A percentile compares a stretch with the other conserved stretches of the same genome.
Conservation (phyloP, 2,888 invertebrate species). For the Eilema sororculum region DNA sequence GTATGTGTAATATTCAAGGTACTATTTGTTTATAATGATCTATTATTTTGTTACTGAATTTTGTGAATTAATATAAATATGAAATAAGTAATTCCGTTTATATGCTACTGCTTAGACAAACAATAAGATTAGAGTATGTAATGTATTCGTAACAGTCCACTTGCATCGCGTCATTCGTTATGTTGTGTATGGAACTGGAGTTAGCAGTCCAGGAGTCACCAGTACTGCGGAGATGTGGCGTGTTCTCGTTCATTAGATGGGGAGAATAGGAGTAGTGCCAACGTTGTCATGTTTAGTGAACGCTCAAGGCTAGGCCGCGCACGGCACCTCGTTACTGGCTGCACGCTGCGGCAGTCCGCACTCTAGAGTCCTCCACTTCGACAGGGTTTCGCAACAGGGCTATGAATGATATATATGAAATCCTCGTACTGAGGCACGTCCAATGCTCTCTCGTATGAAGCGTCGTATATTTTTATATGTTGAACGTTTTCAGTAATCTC, state of each 20-base stretch:
- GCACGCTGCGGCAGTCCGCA: slow-evolving; percentile 5
- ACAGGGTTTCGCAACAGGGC: slow-evolving; percentile 45
- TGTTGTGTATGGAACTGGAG: slow-evolving; percentile 50
- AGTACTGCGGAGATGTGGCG: slow-evolving; percentile 21
- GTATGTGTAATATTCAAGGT: slow-evolving; percentile 49
- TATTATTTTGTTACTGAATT: slow-evolving; percentile 44
- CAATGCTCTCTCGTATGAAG: slow-evolving; percentile 30
- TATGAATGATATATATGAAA: slow-evolving; percentile 29
- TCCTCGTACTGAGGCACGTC: slow-evolving; percentile 26
- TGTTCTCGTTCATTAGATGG: slow-evolving; percentile 21
- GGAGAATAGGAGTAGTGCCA: slow-evolving; percentile 17
- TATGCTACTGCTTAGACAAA: slow-evolving; percentile 66
- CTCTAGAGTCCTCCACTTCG: slow-evolving; percentile 26
- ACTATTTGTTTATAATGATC: slow-evolving; percentile 44
- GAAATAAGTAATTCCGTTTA: slow-evolving; percentile 57
- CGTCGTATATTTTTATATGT: slow-evolving; percentile 38
- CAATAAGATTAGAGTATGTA: slow-evolving; percentile 53
- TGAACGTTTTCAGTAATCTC: slow-evolving; percentile 30
- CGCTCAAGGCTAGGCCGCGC: slow-evolving; percentile 9
- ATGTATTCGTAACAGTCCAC: slow-evolving; percentile 54
- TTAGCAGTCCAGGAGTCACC: slow-evolving; percentile 27
- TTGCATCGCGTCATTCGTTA: slow-evolving; percentile 40
- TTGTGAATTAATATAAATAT: slow-evolving; percentile 51
- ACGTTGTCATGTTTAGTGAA: slow-evolving; percentile 9
- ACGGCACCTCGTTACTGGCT: slow-evolving; percentile 8